Conservation (phyloP, 2,797 vertebrate species). For the Cygnus olor region DNA sequence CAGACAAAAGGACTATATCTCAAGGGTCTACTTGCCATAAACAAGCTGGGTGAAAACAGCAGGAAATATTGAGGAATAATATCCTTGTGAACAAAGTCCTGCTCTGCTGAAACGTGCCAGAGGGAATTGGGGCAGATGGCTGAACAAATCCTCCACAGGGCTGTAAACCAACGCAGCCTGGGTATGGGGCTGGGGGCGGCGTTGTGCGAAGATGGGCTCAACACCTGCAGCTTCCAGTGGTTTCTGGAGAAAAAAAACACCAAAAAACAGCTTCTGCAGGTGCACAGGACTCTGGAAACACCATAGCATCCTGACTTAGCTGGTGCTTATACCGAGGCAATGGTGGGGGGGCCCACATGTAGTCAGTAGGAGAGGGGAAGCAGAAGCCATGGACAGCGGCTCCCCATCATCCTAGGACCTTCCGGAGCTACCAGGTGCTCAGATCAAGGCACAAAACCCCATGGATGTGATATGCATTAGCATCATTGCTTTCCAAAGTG, state of each 20-base stretch:
- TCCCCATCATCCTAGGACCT: background rate
- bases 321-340: background rate
- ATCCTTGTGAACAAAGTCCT: background rate
- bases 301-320: background rate
- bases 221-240: background rate
- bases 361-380: background rate
- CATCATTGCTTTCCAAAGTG: background rate
- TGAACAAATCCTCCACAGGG: background rate
- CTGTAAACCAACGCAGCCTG: background rate
- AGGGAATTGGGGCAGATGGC: background rate
- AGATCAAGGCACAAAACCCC: background rate
- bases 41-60: background rate
- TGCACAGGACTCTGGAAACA: background rate
- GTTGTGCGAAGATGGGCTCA: background rate
- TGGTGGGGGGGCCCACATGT: background rate
- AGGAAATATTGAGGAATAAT: background rate
- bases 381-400: background rate
- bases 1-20: background rate
- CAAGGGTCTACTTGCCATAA: slow-evolving; percentile 12
- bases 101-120: background rate
- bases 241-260: background rate
- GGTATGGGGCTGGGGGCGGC: background rate
- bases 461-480: fast-evolving
- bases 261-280: background rate
- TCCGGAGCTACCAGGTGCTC: background rate